Evolutionary conservation across 2,888 invertebrate genomes (phyloP), one percentile per base, ranked within the genome.

Genomic region (Girardia tigrina): DNA sequence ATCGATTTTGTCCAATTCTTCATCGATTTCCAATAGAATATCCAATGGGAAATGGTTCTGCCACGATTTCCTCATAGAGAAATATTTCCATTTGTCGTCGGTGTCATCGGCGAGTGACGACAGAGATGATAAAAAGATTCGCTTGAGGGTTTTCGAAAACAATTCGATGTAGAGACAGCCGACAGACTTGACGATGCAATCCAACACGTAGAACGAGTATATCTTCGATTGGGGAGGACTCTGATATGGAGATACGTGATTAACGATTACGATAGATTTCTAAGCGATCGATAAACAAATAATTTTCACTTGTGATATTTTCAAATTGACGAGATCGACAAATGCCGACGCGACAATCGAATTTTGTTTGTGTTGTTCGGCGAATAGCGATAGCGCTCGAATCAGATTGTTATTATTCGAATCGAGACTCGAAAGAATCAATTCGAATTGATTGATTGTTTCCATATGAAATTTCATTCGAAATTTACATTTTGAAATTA

Each of bases 361-460:
- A n/a, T 56, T 56, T 56, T 56, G 20, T 56, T 56, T 56, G 23
- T 56, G 56, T 56, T 56, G 20, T 16, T 56, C 56, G n/a, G 56
- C 56, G 23, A 56, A 56, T n/a, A 56, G 23, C 56, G 56, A 56
- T 2, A 56, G n/a, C n/a, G 56, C 56, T n/a, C 56, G 56, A n/a
- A 56, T 56, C 23, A 56, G 23, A 56, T 56, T 56, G 23, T 56
- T 56, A 56, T 56, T 56, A 56, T 56, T 56, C 23, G 56, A 56
- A 56, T 56, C 56, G 4, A 56, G n/a, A n/a, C 56, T 20, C n/a
- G n/a, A 20, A 6, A 56, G n/a, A 56, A 56, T 56, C 4, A 23
- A 20, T n/a, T 56, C 56, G 23, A 56, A 56, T 56, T 56, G 20
- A 56, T 56, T 56, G 23, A 56, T 56, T 12, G 56, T 56, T 56